Base-by-base conservation (phyloP, 2,888 invertebrate species). In the Chydorus sphaericus region DNA sequence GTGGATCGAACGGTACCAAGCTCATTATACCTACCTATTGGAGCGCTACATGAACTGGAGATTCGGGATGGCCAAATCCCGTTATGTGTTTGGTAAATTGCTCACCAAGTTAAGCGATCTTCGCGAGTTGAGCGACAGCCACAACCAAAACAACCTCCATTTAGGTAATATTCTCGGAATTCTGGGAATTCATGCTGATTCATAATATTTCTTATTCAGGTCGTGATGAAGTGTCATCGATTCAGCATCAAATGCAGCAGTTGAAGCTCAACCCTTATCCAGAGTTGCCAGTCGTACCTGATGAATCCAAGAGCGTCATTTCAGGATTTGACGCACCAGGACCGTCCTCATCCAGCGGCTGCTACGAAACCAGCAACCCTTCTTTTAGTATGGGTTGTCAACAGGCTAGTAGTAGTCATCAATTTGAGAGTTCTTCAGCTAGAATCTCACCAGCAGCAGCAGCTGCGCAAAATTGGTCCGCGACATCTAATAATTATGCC, bases 61-160 rank as follows among this genome's bases (percentile, higher is more conserved):
- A 2, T 66, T 67, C 58, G 65, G 69, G 0, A 61, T 65, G 8
- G 60, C 59, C 7, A 65, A 66, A 51, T 68, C 68, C 1, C 60
- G 63, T 29, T 51, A 59, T 7, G 58, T 70, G 23, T 69, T 68
- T 63, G 68, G 70, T 4, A 66, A 68, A 60, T 63, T 73, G 14
- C 63, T 73, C 18, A 63, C 69, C 54, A 70, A 70, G 57, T 62
- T 73, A 16, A 63, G 69, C 11, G 71, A 72, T 59, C 67, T 73
- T 10, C 64, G 71, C 14, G 67, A 69, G 54, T 61, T 66, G 31
- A 66, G 63, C 55, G 68, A 68, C 56, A 61, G 64, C 29, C 67
- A 67, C 59, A 67, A 62, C 1, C 65, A 65, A 48, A 65, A 64
- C 49, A 63, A 65, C 48, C 54, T 67, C 3, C 58, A 60, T 14